These are phyloP conservation scores for Lagopus muta DNA, from an alignment of 2,113 vertebrate genomes.

Conservation along the genomic window DNA sequence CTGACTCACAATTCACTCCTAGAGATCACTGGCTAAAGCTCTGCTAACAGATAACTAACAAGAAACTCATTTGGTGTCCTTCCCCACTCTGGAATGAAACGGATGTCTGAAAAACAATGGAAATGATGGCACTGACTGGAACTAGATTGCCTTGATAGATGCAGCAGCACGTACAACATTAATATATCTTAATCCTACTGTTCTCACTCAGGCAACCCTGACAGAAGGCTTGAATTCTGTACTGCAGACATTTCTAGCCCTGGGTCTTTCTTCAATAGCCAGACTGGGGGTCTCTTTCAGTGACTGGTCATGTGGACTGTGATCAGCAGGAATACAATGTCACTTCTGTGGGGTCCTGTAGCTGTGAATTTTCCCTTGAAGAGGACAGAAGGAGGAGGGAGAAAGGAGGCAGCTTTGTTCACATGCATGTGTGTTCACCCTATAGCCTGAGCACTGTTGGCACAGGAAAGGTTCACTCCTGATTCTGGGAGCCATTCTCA, in stretches of 20 bases:
- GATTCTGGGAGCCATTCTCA: constrained; percentile 9
- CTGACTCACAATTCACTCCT: constrained; percentile 34
- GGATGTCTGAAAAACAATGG: constrained; percentile 38
- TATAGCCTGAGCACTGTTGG: not conserved
- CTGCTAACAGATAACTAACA: constrained; percentile 16
- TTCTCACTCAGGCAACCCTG: not conserved
- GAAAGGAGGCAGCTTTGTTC: not conserved
- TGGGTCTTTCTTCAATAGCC: constrained; percentile 7
- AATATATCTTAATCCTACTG: not conserved
- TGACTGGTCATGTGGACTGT: not conserved
- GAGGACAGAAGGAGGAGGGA: not conserved
- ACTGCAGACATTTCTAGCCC: constrained; percentile 22
- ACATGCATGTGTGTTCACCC: not conserved
- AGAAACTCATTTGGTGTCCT: constrained; percentile 27
- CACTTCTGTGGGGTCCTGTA: not conserved
- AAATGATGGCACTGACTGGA: not conserved
- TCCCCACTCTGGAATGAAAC: not conserved
- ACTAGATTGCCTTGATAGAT: not conserved
- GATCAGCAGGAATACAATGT: not conserved
- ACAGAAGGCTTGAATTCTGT: constrained; percentile 1
- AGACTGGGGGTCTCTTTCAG: not conserved
- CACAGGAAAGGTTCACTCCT: not conserved
- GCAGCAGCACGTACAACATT: constrained; percentile 2
- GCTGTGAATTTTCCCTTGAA: not conserved
- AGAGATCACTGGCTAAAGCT: constrained; percentile 26